Conservation (phyloP, 2,888 invertebrate genomes). For the Drosophila mulleri region DNA sequence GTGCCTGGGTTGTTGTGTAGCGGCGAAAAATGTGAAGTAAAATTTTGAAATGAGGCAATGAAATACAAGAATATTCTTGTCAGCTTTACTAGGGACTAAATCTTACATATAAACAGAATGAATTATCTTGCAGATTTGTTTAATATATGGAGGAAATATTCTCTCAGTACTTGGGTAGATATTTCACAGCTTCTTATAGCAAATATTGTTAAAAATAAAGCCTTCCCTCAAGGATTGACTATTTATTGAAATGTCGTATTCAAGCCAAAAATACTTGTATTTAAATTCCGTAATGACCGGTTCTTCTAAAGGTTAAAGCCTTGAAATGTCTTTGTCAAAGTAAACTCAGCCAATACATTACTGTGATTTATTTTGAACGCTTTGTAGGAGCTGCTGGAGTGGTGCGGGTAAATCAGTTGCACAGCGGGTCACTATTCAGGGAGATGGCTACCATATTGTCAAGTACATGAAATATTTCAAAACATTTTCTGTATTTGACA, state of each 20-base stretch:
- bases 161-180: not conserved
- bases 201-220: not conserved
- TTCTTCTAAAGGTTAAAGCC: constrained; percentile 31
- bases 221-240: too few relatives aligned
- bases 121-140: not conserved
- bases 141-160: not conserved
- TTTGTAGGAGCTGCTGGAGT: constrained; percentile 24
- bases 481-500: constrained; percentile 79
- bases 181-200: not conserved
- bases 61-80: not conserved
- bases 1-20: not conserved
- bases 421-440: constrained; percentile 37
- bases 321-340: constrained; percentile 40
- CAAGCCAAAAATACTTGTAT: too few relatives aligned
- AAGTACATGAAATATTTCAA: constrained; percentile 76
- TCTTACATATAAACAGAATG: not conserved
- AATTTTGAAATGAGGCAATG: not conserved
- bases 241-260: not conserved
- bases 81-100: not conserved
- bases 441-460: constrained; percentile 57
- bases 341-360: constrained; percentile 64
- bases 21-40: not conserved
- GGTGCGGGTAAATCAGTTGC: constrained; percentile 24
- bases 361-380: constrained; percentile 70
- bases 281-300: not conserved